Evolutionary conservation across 1,140 invertebrate species (phyloP).

Genomic region (Drosophila pandora): DNA sequence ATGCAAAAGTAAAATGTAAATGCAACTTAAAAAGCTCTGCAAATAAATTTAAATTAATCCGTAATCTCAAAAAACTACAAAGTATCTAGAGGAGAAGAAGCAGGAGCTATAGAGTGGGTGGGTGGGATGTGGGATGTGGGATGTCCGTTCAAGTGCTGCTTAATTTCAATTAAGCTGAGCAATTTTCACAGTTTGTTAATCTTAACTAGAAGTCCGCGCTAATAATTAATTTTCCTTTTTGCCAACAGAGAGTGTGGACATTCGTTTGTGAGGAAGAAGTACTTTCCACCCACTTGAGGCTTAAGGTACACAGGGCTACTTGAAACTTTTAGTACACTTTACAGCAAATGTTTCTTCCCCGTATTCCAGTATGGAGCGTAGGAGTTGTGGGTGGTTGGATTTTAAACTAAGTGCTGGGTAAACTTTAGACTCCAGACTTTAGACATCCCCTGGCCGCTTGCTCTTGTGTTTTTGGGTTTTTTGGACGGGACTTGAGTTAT

Average conservation of each 20-base stretch:
- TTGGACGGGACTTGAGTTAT: conserved; percentile 42
- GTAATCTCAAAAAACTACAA: conserved; percentile 46
- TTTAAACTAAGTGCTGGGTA: conserved; percentile 19
- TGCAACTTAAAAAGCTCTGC: conserved; percentile 51
- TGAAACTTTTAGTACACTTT: conserved; percentile 60
- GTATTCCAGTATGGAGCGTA: background rate
- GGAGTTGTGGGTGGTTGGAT: no score
- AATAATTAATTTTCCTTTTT: conserved; percentile 65
- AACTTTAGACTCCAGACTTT: background rate
- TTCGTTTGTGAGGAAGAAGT: background rate
- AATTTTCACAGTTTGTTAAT: conserved; percentile 69
- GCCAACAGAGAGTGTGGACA: conserved; percentile 20
- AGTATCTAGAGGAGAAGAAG: conserved; percentile 14
- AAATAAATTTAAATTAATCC: conserved; percentile 65
- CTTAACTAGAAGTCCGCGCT: conserved; percentile 64
- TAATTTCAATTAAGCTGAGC: conserved; percentile 67
- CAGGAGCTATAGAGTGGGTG: background rate
- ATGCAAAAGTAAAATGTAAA: conserved; percentile 47
- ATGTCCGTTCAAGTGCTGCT: conserved; percentile 50
- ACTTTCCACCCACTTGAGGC: conserved; percentile 10
- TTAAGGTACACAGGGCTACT: conserved; percentile 47
- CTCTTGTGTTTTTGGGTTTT: background rate
- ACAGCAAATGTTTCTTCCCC: conserved; percentile 49
- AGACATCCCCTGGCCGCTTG: no score
- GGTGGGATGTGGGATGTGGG: background rate